These are phyloP conservation scores for Pomatostomus ruficeps DNA, from an alignment of 2,113 vertebrate genomes.

Conservation along the genomic window DNA sequence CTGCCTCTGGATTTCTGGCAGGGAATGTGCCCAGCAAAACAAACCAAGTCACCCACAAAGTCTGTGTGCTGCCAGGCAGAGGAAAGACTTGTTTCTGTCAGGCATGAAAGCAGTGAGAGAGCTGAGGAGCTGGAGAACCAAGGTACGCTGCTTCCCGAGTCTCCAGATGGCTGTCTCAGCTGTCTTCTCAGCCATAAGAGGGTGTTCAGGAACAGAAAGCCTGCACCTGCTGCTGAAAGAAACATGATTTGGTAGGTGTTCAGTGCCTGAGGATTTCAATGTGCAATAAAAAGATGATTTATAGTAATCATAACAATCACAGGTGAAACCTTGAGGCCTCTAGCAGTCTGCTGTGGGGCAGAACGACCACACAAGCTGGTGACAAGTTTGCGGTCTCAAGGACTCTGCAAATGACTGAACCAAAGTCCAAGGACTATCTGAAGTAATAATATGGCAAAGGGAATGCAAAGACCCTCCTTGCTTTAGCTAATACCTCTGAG, in stretches of 20 bases:
- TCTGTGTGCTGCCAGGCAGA: not conserved
- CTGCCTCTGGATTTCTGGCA: not conserved
- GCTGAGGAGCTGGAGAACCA: not conserved
- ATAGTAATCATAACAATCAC: constrained; percentile 41
- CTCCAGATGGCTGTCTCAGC: not conserved
- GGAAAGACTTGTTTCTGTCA: constrained; percentile 24
- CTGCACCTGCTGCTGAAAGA: constrained; percentile 13
- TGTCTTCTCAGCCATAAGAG: not conserved
- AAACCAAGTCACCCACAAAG: fast-evolving
- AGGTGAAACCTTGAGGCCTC: constrained; percentile 8
- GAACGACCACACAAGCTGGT: not conserved
- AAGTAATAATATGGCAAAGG: not conserved
- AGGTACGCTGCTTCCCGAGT: fast-evolving
- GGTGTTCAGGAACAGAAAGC: not conserved
- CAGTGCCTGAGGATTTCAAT: not conserved
- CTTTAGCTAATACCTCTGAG: not conserved
- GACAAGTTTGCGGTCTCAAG: constrained; percentile 14
- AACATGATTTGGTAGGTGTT: constrained; percentile 24
- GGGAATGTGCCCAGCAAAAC: not conserved
- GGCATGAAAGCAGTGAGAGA: not conserved
- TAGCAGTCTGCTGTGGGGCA: not conserved
- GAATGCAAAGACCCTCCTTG: not conserved
- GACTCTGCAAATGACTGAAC: not conserved
- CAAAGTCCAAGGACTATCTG: not conserved
- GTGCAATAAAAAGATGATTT: constrained; percentile 37